Base-by-base conservation (phyloP, 2,797 vertebrate genomes). In the Etheostoma perlongum region DNA sequence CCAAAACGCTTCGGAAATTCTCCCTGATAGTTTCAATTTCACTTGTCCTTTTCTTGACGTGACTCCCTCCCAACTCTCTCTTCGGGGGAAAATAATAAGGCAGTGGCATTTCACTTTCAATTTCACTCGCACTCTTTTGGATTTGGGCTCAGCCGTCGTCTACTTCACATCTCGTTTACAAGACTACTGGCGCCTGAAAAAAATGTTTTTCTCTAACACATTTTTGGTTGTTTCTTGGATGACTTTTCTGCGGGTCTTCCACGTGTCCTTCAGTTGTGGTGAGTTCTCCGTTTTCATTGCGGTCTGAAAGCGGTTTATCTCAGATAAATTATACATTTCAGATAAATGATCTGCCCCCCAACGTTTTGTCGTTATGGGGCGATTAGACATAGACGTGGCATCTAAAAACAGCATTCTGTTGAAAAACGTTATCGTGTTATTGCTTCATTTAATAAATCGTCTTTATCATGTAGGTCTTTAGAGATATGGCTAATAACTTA, bases 21-120 rank as follows among this genome's bases (percentile, higher is more conserved):
- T 42, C 12, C 23, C 57, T 3, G 18, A 36, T 2, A 48, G 27
- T 76, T 76, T 76, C 42, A n/a, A 2, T 68, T 68, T 69, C 51
- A 1, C 33, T 21, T 48, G 5, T n/a, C 27, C 7, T 27, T 16
- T 18, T 16, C 0, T 16, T 19, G n/a, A 19, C 27, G n/a, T 13
- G 6, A 3, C 18, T 47, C 23, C 0, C 30, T 30, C 30, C 5
- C 19, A 1, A 42, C 13, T 15, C 55, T 1, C 36, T 40, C 33
- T 10, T 36, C 2, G 36, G 9, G 3, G 36, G 9, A 4, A 40
- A 11, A 12, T 40, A 49, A 30, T 19, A 21, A 23, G 9, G 16
- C 46, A 59, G 42, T 27, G 53, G 53, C 46, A 0, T 19, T 10
- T 40, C 18, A 63, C 59, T 63, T 69, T 69, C 30, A 27, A 4